These are phyloP conservation scores for Pyrrhosoma nymphula DNA, from an alignment of 2,888 invertebrate genomes.

Conservation along the genomic window DNA sequence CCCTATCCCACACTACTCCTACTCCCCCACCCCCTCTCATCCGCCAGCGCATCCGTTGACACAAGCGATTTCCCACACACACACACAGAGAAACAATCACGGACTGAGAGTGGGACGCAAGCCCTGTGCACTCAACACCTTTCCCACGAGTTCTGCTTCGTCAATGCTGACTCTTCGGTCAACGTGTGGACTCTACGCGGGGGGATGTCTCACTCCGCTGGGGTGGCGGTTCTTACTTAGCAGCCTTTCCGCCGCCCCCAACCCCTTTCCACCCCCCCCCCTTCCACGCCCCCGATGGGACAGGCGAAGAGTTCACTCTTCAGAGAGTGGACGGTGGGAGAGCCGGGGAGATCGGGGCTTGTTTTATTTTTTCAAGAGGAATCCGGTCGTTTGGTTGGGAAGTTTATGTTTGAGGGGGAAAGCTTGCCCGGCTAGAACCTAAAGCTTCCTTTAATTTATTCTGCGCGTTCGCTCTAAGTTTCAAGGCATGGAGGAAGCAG, in stretches of 20 bases:
- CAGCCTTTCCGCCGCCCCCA: background rate
- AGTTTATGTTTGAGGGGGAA: slow-evolving; percentile 1
- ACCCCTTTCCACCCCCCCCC: background rate
- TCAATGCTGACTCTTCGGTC: slow-evolving; percentile 37
- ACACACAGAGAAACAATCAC: background rate
- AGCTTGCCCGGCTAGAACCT: background rate
- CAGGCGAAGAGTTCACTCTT: background rate
- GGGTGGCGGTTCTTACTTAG: background rate
- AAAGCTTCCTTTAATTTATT: background rate
- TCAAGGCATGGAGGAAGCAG: background rate
- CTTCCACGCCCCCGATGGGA: background rate
- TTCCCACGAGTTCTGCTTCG: slow-evolving; percentile 41
- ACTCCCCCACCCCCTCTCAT: background rate
- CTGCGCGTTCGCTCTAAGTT: background rate
- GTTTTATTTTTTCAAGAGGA: background rate
- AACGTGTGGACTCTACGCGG: background rate
- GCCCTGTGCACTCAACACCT: slow-evolving; percentile 60
- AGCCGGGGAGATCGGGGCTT: background rate
- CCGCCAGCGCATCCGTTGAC: slow-evolving; percentile 51
- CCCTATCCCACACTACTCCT: background rate
- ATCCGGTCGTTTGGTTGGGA: background rate
- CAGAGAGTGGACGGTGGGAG: background rate
- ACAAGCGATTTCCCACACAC: slow-evolving; percentile 60
- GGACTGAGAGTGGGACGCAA: background rate
- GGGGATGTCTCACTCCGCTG: background rate